phyloP scores from a whole-genome alignment of 2,797 vertebrate genomes.

The Mormyrus hasselquistii region DNA sequence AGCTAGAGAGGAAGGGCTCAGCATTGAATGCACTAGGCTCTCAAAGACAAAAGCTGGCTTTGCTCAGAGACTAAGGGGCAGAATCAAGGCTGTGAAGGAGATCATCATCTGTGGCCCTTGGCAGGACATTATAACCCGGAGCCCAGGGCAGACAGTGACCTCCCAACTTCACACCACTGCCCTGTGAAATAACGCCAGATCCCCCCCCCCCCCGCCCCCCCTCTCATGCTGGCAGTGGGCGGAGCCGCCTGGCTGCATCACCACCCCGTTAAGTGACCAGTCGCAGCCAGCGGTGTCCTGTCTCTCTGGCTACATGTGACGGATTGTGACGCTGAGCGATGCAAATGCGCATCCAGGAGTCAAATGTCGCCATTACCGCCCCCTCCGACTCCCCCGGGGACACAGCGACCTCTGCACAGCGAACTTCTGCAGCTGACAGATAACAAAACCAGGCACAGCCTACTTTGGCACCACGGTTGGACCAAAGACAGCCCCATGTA shows the following conservation, averaged over 20 bases:
- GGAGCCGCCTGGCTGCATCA: neutral
- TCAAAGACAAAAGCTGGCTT: neutral
- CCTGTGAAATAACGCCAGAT: neutral
- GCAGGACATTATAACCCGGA: neutral
- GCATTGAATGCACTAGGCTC: neutral
- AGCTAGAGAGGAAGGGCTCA: neutral
- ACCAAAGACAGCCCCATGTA: neutral
- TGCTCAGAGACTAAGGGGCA: neutral
- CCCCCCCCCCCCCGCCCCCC: neutral
- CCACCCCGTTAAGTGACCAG: neutral
- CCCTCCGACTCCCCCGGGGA: neutral
- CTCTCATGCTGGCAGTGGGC: neutral
- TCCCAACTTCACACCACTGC: conserved; percentile 3
- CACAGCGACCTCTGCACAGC: neutral
- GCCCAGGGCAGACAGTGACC: conserved; percentile 5
- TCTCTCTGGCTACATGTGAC: neutral
- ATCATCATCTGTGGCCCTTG: neutral
- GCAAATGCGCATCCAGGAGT: neutral
- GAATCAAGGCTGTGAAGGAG: neutral
- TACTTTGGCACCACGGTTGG: neutral
- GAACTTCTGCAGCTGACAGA: neutral
- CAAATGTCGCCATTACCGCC: neutral
- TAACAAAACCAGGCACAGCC: neutral
- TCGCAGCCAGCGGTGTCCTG: neutral
- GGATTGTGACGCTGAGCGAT: neutral